Evolutionary conservation across 2,797 vertebrate genomes (phyloP), one percentile per base, ranked within the genome.

Genomic region (Danio tinwini): DNA sequence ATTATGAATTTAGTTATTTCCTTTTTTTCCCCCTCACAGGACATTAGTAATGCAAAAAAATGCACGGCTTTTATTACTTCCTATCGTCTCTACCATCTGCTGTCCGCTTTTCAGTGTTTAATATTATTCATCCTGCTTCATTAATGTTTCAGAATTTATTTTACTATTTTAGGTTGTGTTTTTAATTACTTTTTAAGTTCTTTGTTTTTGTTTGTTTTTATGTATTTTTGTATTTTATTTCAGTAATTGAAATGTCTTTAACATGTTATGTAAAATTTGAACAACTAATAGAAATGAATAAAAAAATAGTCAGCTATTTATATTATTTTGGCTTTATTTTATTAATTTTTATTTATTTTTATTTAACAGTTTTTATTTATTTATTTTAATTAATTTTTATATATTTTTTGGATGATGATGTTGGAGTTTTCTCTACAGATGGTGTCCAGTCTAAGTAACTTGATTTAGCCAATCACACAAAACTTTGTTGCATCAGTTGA

Each of bases 41-140:
- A 40, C 16, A 40, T 61, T 3, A 0, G 40, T 76, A 10, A 49
- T 68, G 21, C 52, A 47, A 67, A 68, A 6, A 7, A 40, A 58
- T 68, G 8, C 75, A 49, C 12, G 9, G 44, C 42, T 77, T 67
- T 49, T 49, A 19, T 45, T 7, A 2, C 11, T 76, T 76, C 19
- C 52, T 14, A 56, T 21, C 1, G 50, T 70, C 11, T 70, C 68
- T 70, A 37, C 10, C 7, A 0, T 19, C 7, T n/a, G 29, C 50
- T 56, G 9, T 55, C 1, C 1, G 29, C 29, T 29, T 29, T 29
- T 29, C 3, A 29, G 3, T 29, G 29, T 29, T 29, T 29, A 29
- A 29, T 29, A 29, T 29, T 29, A 3, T 29, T 29, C 29, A 29
- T 29, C 29, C 29, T 29, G 29, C 29, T 29, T 1, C 29, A 29